Percentiles rank a stretch among this genome's conserved stretches.
Evolutionary conservation across 2,113 vertebrate genomes (phyloP).

Genomic region (Pheucticus melanocephalus): DNA sequence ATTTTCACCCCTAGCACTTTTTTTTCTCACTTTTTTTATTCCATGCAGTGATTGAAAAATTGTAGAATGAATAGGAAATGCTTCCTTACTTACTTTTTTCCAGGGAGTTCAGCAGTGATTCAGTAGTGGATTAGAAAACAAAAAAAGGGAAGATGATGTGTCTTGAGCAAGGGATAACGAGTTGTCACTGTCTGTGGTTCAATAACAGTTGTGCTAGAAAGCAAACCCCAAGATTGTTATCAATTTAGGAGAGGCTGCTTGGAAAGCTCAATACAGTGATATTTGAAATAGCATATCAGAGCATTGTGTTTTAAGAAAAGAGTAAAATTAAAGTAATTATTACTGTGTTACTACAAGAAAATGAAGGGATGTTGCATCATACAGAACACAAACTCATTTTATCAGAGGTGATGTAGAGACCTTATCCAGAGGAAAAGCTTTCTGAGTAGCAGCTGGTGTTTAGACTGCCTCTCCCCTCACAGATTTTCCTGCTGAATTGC

Average conservation of each 20-base stretch:
- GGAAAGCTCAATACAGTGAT: background rate
- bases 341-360: background rate
- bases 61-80: background rate
- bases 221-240: background rate
- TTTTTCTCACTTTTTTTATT: background rate
- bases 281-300: background rate
- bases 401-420: background rate
- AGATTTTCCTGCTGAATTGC: background rate
- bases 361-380: background rate
- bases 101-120: background rate
- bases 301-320: background rate
- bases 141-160: background rate
- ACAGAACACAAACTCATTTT: background rate
- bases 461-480: background rate
- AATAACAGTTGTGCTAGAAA: background rate
- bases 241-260: background rate
- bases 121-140: background rate
- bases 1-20: background rate
- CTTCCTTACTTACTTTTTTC: background rate
- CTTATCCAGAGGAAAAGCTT: background rate
- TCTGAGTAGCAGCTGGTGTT: background rate
- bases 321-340: background rate
- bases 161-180: background rate
- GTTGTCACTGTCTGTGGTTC: background rate
- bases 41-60: background rate